Evolutionary conservation across 2,797 vertebrate species (phyloP), one percentile per base, ranked within the genome.

Genomic region (Sebastes miniatus): DNA sequence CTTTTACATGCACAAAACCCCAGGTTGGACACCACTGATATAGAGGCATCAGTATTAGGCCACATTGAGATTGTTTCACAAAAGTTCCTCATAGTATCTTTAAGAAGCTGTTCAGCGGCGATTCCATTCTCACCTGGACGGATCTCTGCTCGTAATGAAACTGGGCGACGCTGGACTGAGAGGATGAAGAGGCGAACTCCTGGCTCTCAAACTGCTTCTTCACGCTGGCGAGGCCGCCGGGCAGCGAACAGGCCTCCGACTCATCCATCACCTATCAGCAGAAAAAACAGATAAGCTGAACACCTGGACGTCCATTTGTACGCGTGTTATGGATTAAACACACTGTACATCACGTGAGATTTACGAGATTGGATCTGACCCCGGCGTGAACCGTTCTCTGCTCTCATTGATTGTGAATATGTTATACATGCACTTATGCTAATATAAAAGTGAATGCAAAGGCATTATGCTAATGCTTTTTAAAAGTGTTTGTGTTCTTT

Each of bases 131-230:
- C 95, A 99, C 98, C 98, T 98, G 96, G 58, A 93, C 86, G 20
- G 95, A 92, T 94, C 88, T 96, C 20, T 96, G 96, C 90, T 97
- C 96, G 54, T 93, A 94, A 9, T 97, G 96, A 72, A 93, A 64
- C 70, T 97, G 96, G 86, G 95, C 93, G 90, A 96, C 93, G 6
- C 86, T 93, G 82, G 96, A 96, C 83, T 90, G 95, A n/a, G 96
- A 95, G 58, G 96, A 94, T 0, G 94, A 93, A 0, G 95, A 92
- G 9, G 88, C 66, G 39, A 91, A 91, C 89, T 95, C 95, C 27
- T 95, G 96, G 89, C 94, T 97, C 93, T 99, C 98, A 24, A 99
- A 99, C 78, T 98, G 98, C 90, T 95, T 97, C 93, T 98, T 99
- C 86, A 98, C 96, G 7, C 96, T 97, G 86, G 97, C 98, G 83